Conservation (phyloP, 2,113 vertebrate genomes). For the Cebus imitator region DNA sequence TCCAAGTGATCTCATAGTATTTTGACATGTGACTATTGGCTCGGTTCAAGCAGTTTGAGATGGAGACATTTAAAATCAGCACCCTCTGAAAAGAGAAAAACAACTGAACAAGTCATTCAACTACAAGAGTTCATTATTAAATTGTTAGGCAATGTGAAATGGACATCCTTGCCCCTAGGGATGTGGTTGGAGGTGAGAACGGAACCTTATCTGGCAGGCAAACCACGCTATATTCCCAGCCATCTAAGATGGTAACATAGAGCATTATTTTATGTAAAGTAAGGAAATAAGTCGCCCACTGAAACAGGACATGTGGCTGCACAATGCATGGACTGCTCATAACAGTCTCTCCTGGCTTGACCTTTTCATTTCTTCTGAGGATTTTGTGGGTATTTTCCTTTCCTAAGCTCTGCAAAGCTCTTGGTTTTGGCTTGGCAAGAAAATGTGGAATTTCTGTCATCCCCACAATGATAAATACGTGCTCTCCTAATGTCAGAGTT, state of each 20-base stretch:
- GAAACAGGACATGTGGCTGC: neutral
- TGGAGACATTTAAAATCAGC: neutral
- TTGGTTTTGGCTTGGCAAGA: neutral
- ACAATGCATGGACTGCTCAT: too few relatives aligned
- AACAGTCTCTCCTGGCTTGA: neutral
- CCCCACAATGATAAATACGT: neutral
- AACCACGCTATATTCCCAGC: neutral
- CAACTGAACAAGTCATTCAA: neutral
- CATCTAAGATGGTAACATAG: neutral
- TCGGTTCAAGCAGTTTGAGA: neutral
- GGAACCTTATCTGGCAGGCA: neutral
- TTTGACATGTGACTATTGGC: neutral
- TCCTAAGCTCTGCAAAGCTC: neutral
- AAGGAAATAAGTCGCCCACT: neutral
- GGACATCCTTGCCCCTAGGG: neutral
- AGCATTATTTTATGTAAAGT: neutral
- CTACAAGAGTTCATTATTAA: neutral
- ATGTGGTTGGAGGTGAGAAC: neutral
- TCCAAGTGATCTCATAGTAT: neutral
- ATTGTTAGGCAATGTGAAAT: neutral
- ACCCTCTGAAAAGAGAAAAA: neutral
- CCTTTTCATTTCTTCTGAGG: neutral
- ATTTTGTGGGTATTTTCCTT: neutral
- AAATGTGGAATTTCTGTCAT: neutral
- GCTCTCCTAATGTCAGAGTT: neutral